Conservation (phyloP, 1,140 invertebrate species). For the Drosophila melanogaster region Release_6_plus_ISO1_MT NT_033777.3:19396001-19396500, state of each 20-base stretch:
- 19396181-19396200: constrained; percentile 21
- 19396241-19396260: constrained; percentile 18
- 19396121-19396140: constrained; percentile 40
- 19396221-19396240: constrained; percentile 44
- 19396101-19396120: constrained; percentile 53
- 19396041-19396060: constrained; percentile 29
- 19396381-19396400: neutral
- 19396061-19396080: constrained; percentile 58
- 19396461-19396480: constrained; percentile 4
- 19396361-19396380: no score
- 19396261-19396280: constrained; percentile 7
- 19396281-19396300: constrained; percentile 2
- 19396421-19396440: neutral
- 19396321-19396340: neutral
- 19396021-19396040: neutral
- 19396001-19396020: no score
- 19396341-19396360: no score
- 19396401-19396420: neutral
- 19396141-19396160: constrained; percentile 11
- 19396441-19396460: neutral
- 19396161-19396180: neutral
- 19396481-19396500: constrained; percentile 19
- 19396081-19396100: constrained; percentile 66
- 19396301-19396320: neutral
- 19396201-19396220: constrained; percentile 43